Conservation (phyloP, 2,113 vertebrate genomes). For the Pristiophorus japonicus region DNA sequence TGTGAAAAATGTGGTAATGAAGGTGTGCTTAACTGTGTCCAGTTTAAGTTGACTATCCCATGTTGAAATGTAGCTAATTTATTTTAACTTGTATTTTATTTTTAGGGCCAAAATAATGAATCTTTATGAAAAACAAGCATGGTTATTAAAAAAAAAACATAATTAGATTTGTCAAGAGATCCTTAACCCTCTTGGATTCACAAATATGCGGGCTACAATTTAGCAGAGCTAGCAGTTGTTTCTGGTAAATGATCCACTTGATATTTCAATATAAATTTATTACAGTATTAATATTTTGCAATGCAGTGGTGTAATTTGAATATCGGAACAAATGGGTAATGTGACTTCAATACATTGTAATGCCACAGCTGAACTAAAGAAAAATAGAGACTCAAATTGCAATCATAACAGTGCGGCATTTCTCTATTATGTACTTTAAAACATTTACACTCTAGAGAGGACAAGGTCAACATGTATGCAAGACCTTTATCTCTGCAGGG, state of each 20-base stretch:
- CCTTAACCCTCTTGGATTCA: background rate
- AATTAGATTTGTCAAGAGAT: constrained; percentile 8
- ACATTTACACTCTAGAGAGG: background rate
- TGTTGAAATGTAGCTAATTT: background rate
- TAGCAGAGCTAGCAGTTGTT: background rate
- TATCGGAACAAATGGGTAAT: background rate
- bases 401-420: constrained; percentile 6
- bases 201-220: background rate
- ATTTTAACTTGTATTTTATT: background rate
- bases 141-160: background rate
- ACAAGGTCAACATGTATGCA: background rate
- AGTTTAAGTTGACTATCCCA: background rate
- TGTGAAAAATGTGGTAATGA: background rate
- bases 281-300: constrained; percentile 4
- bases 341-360: background rate
- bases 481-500: constrained; percentile 20
- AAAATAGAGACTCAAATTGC: constrained; percentile 7
- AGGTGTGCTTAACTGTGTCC: background rate
- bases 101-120: background rate
- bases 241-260: background rate
- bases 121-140: background rate
- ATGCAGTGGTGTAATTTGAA: background rate
- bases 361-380: background rate
- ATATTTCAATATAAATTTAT: background rate
- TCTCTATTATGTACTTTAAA: background rate